These are phyloP conservation scores for Melinaea marsaeus DNA, from an alignment of 2,888 invertebrate species.

Conservation along the genomic window DNA sequence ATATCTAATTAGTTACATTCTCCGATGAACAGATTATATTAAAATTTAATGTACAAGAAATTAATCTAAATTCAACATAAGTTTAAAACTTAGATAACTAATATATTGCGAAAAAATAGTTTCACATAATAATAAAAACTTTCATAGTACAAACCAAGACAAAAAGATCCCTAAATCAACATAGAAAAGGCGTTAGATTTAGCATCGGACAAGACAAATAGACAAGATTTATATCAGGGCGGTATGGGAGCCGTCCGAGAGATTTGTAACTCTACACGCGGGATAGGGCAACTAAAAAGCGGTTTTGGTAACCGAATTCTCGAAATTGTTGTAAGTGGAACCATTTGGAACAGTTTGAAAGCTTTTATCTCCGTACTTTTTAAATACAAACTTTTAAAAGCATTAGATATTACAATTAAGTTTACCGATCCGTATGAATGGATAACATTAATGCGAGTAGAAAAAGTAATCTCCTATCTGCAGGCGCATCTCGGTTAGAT, in stretches of 20 bases:
- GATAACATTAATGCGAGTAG: constrained; percentile 1
- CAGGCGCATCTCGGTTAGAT: constrained; percentile 34
- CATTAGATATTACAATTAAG: background rate
- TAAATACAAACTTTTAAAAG: background rate
- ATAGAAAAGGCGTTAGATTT: constrained; percentile 7
- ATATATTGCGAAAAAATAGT: too few relatives aligned
- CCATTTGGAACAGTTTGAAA: constrained; percentile 31
- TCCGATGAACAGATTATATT: background rate
- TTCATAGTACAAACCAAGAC: too few relatives aligned
- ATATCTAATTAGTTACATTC: background rate
- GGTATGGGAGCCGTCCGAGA: constrained; percentile 31
- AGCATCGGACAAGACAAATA: constrained; percentile 12
- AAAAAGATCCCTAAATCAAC: constrained; percentile 1
- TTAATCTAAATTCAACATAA: too few relatives aligned
- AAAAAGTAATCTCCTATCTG: constrained; percentile 25
- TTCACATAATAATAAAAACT: too few relatives aligned
- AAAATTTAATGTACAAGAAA: background rate
- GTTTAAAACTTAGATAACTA: too few relatives aligned
- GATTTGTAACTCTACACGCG: constrained; percentile 46
- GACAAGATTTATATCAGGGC: constrained; percentile 17
- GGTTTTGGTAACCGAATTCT: constrained; percentile 48
- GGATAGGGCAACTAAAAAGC: constrained; percentile 42
- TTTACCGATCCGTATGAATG: background rate
- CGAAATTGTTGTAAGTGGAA: constrained; percentile 41
- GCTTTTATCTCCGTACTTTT: constrained; percentile 28